Evolutionary conservation across 2,113 vertebrate species (phyloP).

Genomic region (Nycticebus coucang): DNA sequence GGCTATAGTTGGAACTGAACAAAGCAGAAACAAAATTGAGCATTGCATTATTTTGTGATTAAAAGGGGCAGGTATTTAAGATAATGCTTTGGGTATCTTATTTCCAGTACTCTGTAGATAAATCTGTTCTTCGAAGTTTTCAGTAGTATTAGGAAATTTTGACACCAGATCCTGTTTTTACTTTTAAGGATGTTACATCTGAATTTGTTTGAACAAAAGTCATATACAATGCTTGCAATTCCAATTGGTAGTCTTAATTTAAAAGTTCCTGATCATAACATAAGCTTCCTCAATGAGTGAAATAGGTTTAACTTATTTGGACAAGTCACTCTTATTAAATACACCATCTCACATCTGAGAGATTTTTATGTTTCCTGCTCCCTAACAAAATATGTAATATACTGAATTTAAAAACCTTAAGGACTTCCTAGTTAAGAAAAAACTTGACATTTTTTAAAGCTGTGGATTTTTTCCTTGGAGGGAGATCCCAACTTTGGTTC

Average conservation of each 20-base stretch:
- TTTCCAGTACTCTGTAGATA: constrained; percentile 71
- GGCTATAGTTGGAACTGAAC: constrained; percentile 83
- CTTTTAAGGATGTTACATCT: constrained; percentile 80
- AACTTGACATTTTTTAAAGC: constrained; percentile 78
- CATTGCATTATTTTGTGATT: constrained; percentile 83
- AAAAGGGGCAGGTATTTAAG: constrained; percentile 75
- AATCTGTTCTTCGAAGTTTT: constrained; percentile 80
- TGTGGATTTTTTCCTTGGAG: constrained; percentile 74
- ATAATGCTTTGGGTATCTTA: constrained; percentile 76
- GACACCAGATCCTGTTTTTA: constrained; percentile 75
- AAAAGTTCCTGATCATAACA: constrained; percentile 59
- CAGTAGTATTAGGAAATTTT: constrained; percentile 77
- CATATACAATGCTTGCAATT: constrained; percentile 70
- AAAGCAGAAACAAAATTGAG: constrained; percentile 75
- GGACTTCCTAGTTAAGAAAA: constrained; percentile 79
- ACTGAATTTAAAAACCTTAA: constrained; percentile 78
- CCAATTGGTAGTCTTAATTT: constrained; percentile 73
- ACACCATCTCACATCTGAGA: constrained; percentile 74
- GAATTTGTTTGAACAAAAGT: constrained; percentile 68
- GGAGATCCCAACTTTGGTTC: constrained; percentile 50
- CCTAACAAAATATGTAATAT: constrained; percentile 72
- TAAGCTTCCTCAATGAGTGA: constrained; percentile 70
- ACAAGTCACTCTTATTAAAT: constrained; percentile 76
- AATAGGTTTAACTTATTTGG: constrained; percentile 73
- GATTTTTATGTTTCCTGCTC: constrained; percentile 78